Percentiles rank a stretch among this genome's conserved stretches.
Evolutionary conservation across 2,113 vertebrate genomes (phyloP).

Genomic region (Chiloscyllium plagiosum): DNA sequence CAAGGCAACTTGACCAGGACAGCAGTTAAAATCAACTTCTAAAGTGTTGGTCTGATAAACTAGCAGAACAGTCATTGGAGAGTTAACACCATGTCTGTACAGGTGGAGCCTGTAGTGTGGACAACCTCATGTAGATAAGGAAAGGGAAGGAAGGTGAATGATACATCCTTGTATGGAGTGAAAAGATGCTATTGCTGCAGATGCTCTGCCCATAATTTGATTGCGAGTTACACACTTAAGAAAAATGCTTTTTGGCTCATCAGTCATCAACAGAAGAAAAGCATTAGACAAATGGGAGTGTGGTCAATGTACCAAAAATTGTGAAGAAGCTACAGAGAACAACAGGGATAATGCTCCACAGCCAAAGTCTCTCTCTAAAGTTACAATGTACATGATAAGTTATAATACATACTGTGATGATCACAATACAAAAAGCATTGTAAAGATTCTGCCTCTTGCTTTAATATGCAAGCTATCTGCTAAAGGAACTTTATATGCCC

Average conservation of each 20-base stretch:
- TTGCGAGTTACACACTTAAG: background rate
- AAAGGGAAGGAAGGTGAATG: too few relatives aligned
- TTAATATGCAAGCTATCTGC: background rate
- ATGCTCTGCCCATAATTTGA: background rate
- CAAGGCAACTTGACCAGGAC: too few relatives aligned
- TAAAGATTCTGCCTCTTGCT: background rate
- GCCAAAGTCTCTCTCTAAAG: background rate
- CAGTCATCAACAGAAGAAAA: background rate
- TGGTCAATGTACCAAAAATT: background rate
- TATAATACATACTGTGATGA: background rate
- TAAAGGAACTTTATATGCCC: background rate
- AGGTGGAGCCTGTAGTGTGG: too few relatives aligned
- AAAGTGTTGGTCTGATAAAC: too few relatives aligned
- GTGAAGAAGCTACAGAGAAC: background rate
- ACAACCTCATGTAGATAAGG: too few relatives aligned
- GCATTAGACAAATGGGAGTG: background rate
- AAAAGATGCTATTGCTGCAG: background rate
- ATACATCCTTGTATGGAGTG: too few relatives aligned
- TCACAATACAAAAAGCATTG: background rate
- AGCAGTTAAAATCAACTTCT: too few relatives aligned
- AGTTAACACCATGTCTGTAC: too few relatives aligned
- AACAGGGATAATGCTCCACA: background rate
- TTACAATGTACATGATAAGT: background rate
- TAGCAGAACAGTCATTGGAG: too few relatives aligned
- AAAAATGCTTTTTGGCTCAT: background rate